Conservation (phyloP, 2,888 invertebrate species). For the Gastracanthus pulcherrimus region DNA sequence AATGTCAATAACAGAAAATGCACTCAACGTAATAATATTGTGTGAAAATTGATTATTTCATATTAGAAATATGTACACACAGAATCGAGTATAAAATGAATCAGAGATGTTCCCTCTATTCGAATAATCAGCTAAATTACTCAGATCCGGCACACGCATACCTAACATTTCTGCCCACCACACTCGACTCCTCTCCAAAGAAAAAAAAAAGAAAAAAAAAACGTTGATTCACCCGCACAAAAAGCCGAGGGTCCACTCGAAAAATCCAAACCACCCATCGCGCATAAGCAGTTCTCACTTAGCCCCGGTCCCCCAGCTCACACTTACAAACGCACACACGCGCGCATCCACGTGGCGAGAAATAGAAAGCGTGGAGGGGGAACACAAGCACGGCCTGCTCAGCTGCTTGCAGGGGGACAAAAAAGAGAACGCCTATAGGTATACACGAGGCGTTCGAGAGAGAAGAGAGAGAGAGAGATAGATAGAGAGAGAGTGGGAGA, state of each 20-base stretch:
- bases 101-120: neutral
- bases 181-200: neutral
- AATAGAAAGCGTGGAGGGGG: slow-evolving; percentile 23
- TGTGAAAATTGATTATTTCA: no score
- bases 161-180: neutral
- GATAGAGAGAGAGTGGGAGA: no score
- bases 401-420: neutral
- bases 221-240: neutral
- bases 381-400: neutral
- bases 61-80: no score
- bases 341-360: neutral
- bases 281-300: no score
- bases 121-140: neutral
- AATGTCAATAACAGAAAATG: no score
- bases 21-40: no score
- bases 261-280: neutral
- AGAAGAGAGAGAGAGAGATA: slow-evolving; percentile 9
- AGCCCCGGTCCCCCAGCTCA: neutral
- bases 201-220: no score
- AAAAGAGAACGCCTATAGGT: slow-evolving; percentile 15
- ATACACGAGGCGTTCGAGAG: slow-evolving; percentile 10
- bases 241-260: neutral
- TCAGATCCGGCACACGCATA: neutral
- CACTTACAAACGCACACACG: neutral
- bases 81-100: no score